Conservation (phyloP, 2,888 invertebrate species). For the Magallana nippona region DNA sequence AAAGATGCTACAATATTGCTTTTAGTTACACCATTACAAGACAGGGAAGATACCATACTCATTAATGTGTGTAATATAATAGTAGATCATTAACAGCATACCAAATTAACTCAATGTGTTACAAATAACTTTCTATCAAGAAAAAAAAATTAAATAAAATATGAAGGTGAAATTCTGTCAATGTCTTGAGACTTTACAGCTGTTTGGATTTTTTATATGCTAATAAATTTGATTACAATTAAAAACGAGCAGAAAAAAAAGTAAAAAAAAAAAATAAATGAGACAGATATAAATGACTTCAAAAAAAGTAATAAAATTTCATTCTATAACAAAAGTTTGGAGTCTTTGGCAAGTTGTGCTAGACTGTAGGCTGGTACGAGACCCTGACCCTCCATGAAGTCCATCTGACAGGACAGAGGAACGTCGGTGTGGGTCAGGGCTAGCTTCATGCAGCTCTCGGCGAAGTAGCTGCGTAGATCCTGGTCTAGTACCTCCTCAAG, state of each 20-base stretch:
- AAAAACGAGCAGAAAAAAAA: neutral
- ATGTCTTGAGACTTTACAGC: too few relatives aligned
- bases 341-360: conserved; percentile 8
- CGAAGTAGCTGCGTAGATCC: conserved; percentile 76
- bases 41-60: too few relatives aligned
- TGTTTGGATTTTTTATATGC: too few relatives aligned
- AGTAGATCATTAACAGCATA: too few relatives aligned
- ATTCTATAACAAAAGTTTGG: neutral
- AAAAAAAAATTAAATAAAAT: too few relatives aligned
- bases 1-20: too few relatives aligned
- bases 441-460: conserved; percentile 75
- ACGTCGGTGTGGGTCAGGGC: conserved; percentile 70
- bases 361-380: conserved; percentile 51
- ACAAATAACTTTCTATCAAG: too few relatives aligned
- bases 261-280: neutral
- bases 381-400: conserved; percentile 70
- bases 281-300: neutral
- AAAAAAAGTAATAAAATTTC: neutral
- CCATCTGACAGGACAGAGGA: conserved; percentile 67
- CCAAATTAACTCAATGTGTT: too few relatives aligned
- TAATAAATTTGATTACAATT: too few relatives aligned
- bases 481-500: conserved; percentile 66
- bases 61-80: too few relatives aligned
- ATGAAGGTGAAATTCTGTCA: too few relatives aligned
- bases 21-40: too few relatives aligned